A percentile compares a stretch with the other conserved stretches of the same genome.
These are phyloP conservation scores for Phaenicophaeus curvirostris DNA, from an alignment of 2,797 vertebrate genomes.

Conservation along the genomic window DNA sequence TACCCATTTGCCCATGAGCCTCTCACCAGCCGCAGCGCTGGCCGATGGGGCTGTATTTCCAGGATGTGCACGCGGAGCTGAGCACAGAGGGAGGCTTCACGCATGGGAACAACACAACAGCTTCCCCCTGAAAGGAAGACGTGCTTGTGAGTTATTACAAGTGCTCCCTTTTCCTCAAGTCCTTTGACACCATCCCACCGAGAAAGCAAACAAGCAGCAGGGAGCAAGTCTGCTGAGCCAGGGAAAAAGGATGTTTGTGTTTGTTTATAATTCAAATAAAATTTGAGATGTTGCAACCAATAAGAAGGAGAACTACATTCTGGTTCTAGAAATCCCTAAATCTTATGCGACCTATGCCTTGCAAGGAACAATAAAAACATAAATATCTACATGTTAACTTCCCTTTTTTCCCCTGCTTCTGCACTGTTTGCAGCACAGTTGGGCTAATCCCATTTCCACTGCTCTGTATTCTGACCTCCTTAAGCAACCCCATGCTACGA, in stretches of 20 bases:
- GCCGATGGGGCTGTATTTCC: background rate
- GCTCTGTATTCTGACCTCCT: slow-evolving; percentile 13
- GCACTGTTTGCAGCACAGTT: slow-evolving; percentile 12
- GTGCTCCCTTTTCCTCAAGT: background rate
- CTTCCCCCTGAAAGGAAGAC: background rate
- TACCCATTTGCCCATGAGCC: background rate
- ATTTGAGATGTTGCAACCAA: background rate
- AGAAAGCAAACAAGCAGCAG: background rate
- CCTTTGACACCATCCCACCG: background rate
- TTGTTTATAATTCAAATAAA: slow-evolving; percentile 5
- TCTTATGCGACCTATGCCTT: background rate
- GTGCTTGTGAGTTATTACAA: background rate
- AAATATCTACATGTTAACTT: background rate
- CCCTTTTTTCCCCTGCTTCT: background rate
- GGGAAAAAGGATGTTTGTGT: background rate
- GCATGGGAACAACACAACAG: background rate
- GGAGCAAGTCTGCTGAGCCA: background rate
- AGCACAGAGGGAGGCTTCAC: background rate
- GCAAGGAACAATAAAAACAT: background rate
- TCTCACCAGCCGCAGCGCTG: background rate
- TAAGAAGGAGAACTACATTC: background rate
- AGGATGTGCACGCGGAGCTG: background rate
- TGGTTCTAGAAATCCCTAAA: background rate
- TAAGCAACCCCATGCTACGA: slow-evolving; percentile 29
- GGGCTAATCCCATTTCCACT: slow-evolving; percentile 42